Evolutionary conservation across 2,888 invertebrate genomes (phyloP), one percentile per base, ranked within the genome.

Genomic region (Eupithecia dodoneata): DNA sequence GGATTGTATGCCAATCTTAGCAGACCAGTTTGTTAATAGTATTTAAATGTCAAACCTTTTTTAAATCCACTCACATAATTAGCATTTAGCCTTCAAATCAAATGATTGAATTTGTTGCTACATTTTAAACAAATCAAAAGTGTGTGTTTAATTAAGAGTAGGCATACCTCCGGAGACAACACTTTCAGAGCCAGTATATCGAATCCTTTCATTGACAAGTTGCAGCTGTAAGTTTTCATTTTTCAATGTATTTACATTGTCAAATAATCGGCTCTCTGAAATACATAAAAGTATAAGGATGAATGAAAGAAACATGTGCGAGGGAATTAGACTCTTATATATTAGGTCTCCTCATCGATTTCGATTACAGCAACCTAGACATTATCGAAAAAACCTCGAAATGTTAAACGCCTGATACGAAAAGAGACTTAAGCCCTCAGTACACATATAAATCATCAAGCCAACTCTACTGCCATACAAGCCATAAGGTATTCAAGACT

Each of bases 221-320:
- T 97, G 97, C 55, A 99, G 94, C 83, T 98, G 98, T 45, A 98
- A 94, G 90, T 98, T 99, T 93, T 98, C 98, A 83, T 97, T 96
- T 87, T 97, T 97, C 76, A 99, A 91, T 67, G 97, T 96, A 85
- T 97, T 97, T 42, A 97, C 97, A 91, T 96, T 97, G 89, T 99
- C 99, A 92, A 98, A 97, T 71, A 99, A 94, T 83, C 97, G 96
- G 92, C 98, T 98, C 92, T 99, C 99, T 98, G 94, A 78, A 96
- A 96, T 82, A 81, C 69, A 81, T 63, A 18, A 66, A 66, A 66
- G 30, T 42, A 66, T 2, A 59, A 9, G 18, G 4, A 63, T 30
- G 63, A 63, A 30, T 30, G 0, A 30, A 30, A 30, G 30, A 12
- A 30, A 63, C 30, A 18, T 63, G 0, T 18, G 30, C 47, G 3